phyloP scores from a whole-genome alignment of 92 coral and sea anemone genomes.

The Anthopleura xanthogrammica region DNA sequence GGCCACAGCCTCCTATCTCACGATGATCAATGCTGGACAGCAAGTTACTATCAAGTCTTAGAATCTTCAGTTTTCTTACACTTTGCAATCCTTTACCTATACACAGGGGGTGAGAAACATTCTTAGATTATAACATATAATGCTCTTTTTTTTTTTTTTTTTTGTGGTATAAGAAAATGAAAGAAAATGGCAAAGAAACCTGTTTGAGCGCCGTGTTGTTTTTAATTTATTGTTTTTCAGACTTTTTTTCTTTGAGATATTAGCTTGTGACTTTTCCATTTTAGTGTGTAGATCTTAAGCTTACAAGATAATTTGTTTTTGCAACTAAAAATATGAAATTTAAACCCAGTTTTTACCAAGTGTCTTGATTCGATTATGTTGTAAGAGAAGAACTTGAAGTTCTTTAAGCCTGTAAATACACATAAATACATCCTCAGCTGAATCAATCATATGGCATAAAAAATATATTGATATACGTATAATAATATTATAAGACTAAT shows the following conservation, averaged over 20 bases:
- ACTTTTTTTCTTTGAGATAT: too few relatives aligned
- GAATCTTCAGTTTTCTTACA: slow-evolving; percentile 71
- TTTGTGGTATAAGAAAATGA: too few relatives aligned
- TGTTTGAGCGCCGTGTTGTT: too few relatives aligned
- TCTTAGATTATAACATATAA: too few relatives aligned
- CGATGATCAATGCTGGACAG: slow-evolving; percentile 57
- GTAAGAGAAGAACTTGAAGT: slow-evolving; percentile 77
- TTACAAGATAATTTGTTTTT: too few relatives aligned
- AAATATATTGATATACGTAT: too few relatives aligned
- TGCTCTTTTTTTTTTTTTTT: too few relatives aligned
- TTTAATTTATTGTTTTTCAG: too few relatives aligned
- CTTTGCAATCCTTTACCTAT: slow-evolving; percentile 76
- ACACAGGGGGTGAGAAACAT: background rate
- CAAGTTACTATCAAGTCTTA: slow-evolving; percentile 81
- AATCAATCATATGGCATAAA: background rate
- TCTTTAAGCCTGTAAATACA: slow-evolving; percentile 63
- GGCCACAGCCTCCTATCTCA: slow-evolving; percentile 85
- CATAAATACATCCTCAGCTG: background rate
- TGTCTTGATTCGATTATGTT: slow-evolving; percentile 75
- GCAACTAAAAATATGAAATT: too few relatives aligned
- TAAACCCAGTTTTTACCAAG: slow-evolving; percentile 43
- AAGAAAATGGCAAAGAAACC: too few relatives aligned
- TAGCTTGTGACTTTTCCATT: too few relatives aligned
- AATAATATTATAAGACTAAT: background rate
- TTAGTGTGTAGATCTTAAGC: too few relatives aligned